Percentiles rank a stretch among this genome's conserved stretches.
Conservation (phyloP, 2,113 vertebrate species). For the Coptodon rendalli region DNA sequence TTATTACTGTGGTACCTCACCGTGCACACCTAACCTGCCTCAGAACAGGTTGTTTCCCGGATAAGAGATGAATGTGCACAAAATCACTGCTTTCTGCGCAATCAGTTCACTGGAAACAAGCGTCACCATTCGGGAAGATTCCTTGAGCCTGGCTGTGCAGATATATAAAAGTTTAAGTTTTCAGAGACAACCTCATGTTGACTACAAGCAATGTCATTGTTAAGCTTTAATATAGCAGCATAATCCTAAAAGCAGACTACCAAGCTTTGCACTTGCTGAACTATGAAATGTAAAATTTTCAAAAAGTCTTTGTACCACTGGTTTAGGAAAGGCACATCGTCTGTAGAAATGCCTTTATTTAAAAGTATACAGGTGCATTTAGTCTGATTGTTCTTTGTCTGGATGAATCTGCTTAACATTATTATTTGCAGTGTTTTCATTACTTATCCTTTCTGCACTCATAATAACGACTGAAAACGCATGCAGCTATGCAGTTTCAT, state of each 20-base stretch:
- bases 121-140: neutral
- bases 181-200: neutral
- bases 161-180: neutral
- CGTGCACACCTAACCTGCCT: neutral
- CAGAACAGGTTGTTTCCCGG: neutral
- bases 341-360: neutral
- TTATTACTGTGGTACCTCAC: neutral
- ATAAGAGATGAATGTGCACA: neutral
- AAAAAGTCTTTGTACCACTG: neutral
- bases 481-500: neutral
- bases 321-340: neutral
- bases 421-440: neutral
- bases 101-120: neutral
- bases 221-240: neutral
- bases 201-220: neutral
- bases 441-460: neutral
- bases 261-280: neutral
- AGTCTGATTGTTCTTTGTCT: neutral
- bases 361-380: neutral
- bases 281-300: neutral
- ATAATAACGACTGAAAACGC: neutral
- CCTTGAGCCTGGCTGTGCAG: neutral
- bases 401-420: neutral
- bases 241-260: neutral
- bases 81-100: neutral